Evolutionary conservation across 2,888 invertebrate genomes (phyloP).

Genomic region (Oasisia sp.): DNA sequence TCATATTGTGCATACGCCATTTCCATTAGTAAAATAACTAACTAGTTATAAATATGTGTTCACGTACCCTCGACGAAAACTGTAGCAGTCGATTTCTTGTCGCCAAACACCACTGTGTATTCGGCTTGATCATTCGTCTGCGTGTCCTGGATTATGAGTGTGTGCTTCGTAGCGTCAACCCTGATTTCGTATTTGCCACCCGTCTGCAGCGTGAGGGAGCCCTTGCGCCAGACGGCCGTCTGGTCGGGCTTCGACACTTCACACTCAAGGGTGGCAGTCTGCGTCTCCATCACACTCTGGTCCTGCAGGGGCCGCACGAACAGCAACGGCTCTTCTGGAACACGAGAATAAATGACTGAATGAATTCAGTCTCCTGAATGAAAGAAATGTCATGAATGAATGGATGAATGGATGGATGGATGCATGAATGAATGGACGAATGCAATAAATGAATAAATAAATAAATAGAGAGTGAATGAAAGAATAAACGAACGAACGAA

Average conservation of each 20-base stretch:
- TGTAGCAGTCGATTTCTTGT: constrained; percentile 34
- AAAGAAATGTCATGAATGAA: no score
- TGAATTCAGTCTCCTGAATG: no score
- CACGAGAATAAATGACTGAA: neutral
- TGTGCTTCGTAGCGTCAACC: constrained; percentile 44
- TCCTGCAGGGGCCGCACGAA: constrained; percentile 47
- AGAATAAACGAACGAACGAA: no score
- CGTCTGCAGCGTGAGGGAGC: constrained; percentile 69
- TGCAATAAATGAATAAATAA: no score
- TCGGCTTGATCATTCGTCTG: constrained; percentile 61
- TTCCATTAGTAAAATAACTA: neutral
- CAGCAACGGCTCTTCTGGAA: constrained; percentile 52
- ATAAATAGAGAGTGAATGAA: no score
- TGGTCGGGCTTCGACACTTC: constrained; percentile 83
- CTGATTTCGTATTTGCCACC: constrained; percentile 36
- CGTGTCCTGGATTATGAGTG: constrained; percentile 55
- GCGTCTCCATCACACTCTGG: constrained; percentile 43
- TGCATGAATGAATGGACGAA: no score
- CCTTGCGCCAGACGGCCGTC: constrained; percentile 88
- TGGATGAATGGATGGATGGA: no score
- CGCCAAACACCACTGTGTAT: constrained; percentile 39
- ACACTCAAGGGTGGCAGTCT: constrained; percentile 68
- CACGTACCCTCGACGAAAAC: constrained; percentile 35
- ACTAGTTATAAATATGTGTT: neutral
- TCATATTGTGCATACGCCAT: neutral